These are phyloP conservation scores for Fragum sueziense DNA, from an alignment of 2,888 invertebrate genomes.

Conservation along the genomic window DNA sequence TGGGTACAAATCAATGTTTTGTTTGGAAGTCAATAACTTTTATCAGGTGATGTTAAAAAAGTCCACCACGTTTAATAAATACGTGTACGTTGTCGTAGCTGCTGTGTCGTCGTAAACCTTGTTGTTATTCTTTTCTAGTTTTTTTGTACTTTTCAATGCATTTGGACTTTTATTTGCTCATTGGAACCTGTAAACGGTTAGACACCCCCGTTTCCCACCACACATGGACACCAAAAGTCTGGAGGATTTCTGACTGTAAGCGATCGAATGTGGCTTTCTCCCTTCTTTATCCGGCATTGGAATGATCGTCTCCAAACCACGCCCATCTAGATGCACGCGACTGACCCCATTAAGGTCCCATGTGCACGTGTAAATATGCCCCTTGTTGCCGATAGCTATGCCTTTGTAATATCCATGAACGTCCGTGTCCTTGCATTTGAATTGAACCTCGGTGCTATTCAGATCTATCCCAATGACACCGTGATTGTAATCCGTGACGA, in stretches of 20 bases:
- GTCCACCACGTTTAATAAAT: too few relatives aligned
- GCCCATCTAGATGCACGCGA: conserved; percentile 53
- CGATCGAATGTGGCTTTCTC: conserved; percentile 54
- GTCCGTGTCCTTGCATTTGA: conserved; percentile 60
- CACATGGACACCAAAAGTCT: conserved; percentile 48
- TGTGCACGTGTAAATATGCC: conserved; percentile 54
- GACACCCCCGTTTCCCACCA: conserved; percentile 47
- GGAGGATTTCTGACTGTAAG: conserved; percentile 49
- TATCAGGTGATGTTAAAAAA: too few relatives aligned
- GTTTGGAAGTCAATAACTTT: too few relatives aligned
- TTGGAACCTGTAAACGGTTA: conserved; percentile 39
- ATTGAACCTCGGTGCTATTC: conserved; percentile 43
- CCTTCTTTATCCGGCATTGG: conserved; percentile 60
- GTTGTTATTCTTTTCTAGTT: too few relatives aligned
- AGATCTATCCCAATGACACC: conserved; percentile 55
- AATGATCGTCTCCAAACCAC: conserved; percentile 58
- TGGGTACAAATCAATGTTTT: too few relatives aligned
- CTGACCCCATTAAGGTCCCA: conserved; percentile 59
- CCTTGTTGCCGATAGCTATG: conserved; percentile 49
- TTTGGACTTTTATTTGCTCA: not conserved
- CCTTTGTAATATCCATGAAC: conserved; percentile 60
- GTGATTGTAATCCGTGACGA: conserved; percentile 58
- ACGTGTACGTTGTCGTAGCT: too few relatives aligned
- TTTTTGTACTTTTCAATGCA: too few relatives aligned
- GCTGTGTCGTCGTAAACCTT: too few relatives aligned